Evolutionary conservation across 2,113 vertebrate species (phyloP), one percentile per base, ranked within the genome.

Genomic region (Xyliphius kryptos): DNA sequence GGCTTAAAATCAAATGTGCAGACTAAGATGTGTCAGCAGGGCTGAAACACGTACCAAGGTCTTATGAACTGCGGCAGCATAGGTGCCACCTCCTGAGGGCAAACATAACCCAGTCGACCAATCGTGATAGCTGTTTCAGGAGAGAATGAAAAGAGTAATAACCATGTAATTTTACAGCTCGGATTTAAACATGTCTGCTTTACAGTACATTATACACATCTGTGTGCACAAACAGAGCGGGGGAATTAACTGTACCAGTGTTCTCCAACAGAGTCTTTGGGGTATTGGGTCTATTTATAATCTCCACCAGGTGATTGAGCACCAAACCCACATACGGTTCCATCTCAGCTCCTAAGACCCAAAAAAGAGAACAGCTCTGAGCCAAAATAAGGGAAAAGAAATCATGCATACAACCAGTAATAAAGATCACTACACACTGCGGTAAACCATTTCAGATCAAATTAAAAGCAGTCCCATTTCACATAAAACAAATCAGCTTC

Each of bases 221-320:
- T n/a, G n/a, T n/a, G n/a, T n/a, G n/a, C n/a, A n/a, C n/a, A n/a
- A n/a, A n/a, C n/a, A 46, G 63, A 32, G 7, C 26, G 7, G 26
- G 26, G 26, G 26, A 6, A 5, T 32, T 6, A 3, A 32, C 26
- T 32, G n/a, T 81, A 95, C 94, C 94, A 0, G 94, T 97, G 81
- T 97, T 97, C 65, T 97, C 94, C 72, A 97, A 82, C 38, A 97
- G 87, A 0, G 94, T 97, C 83, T 97, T 97, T 50, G 94, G 94
- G 0, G 93, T 97, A 78, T 97, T 96, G 61, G 93, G 92, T 59
- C 92, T 83, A 77, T 97, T 97, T 73, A 97, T 97, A 61, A 97
- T 97, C 74, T 96, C 94, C 66, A 95, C 93, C 56, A 96, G 84
- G 72, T 92, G 91, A 74, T 84, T 92, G 44, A 97, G 85, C 41